Base-by-base conservation (phyloP, 2,888 invertebrate genomes). In the Dyspetes luteomarginatus region DNA sequence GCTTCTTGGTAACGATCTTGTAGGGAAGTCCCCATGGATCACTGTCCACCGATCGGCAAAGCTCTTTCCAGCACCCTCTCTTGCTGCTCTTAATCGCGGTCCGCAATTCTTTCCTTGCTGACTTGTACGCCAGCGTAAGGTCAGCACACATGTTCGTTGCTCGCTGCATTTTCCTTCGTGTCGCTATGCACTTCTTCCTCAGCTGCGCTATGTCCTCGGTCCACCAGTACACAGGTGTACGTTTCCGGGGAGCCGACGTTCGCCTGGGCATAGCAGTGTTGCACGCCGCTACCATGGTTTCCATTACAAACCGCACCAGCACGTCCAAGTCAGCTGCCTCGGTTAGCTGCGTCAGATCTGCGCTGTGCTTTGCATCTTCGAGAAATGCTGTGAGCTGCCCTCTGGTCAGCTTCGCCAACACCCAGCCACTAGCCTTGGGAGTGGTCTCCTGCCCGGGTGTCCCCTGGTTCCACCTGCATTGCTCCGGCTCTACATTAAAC, bases 201-300 rank as follows among this genome's bases (percentile, higher is more conserved):
- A 65, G 30, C 15, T 45, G 19, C 30, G 4, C n/a, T 1, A 76
- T 80, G 12, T 58, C 17, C 1, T 69, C 65, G 12, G 58, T 81
- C 83, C 69, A 78, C 78, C 82, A 78, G 72, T 83, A 56, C 5
- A 83, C 62, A 12, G 77, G 41, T 9, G 69, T 45, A 3, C 30
- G 41, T 9, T n/a, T 52, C 17, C 68, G 78, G 4, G 17, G n/a
- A n/a, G 56, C 43, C 5, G 45, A 48, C 5, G 58, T 50, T 4
- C 77, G 74, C 2, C 58, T 56, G 22, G 75, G 67, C 81, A 83
- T 81, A 19, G 60, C 15, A 9, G 58, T 69, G 30, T 83, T 72
- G 24, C 81, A 81, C 17, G 75, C 81, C 9, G 26, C 19, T 1
- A 41, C 50, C 15, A 81, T 52, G 2, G 52, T 56, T 9, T 62